Base-by-base conservation (phyloP, 2,888 invertebrate species). In the Cryptops parisi region DNA sequence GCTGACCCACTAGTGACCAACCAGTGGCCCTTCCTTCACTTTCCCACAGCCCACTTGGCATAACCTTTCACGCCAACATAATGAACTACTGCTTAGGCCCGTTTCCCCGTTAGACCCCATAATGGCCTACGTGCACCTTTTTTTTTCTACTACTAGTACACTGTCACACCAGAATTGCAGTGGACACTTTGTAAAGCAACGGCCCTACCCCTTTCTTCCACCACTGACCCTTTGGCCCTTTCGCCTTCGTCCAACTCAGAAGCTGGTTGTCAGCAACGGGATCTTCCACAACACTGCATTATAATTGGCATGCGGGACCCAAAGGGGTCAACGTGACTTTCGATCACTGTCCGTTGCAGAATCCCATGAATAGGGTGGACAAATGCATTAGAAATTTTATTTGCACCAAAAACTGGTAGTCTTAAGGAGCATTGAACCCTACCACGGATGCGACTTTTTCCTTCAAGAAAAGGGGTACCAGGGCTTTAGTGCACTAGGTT, bases 21-120 rank as follows among this genome's bases (percentile, higher is more conserved):
- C 33, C 33, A 33, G 15, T 15, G 15, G 33, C 15, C 6, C 25
- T 17, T 26, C 24, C 25, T 26, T 24, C 47, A 47, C 27, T 47
- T 47, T 47, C 47, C 47, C 47, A 47, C 47, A 47, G 47, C 21
- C 47, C 26, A 26, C 46, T 33, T 9, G 33, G 6, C 33, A 17
- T 23, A 24, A 47, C 26, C 47, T 47, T 47, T 47, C 25, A 47
- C 27, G 26, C 47, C 17, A 25, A 21, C 25, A 47, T 47, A 47
- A 47, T 47, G 47, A 47, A 47, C 25, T 47, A 26, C 33, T 33
- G 9, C 33, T 6, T 9, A 33, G 6, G 15, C 15, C 6, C 9
- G 15, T 33, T 33, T 33, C 9, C 33, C n/a, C n/a, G n/a, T n/a
- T n/a, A n/a, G n/a, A n/a, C n/a, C n/a, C n/a, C n/a, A n/a, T n/a